Base-by-base conservation (phyloP, 2,888 invertebrate genomes). In the Trichopria drosophilae region DNA sequence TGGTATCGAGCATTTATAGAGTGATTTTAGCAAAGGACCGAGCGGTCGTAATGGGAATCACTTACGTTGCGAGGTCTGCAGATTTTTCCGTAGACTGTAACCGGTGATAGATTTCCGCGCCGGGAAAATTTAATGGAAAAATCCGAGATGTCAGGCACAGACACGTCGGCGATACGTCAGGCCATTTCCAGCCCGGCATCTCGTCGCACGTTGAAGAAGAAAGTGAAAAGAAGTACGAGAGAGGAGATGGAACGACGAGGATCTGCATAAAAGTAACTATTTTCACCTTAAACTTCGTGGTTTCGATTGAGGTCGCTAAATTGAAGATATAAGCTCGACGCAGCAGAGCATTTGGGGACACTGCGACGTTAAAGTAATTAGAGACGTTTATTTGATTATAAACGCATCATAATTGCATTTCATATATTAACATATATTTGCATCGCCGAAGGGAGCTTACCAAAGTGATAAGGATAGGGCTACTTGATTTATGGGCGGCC, bases 41-140 rank as follows among this genome's bases (percentile, higher is more conserved):
- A 57, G 63, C 64, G 63, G 63, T 63, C 60, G 67, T 64, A 67
- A 69, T 68, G 65, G 66, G 62, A 66, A 69, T 69, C 69, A 64
- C 65, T 65, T 63, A 64, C 61, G 58, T 20, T 43, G 41, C 49
- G 43, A 42, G 32, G 31, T 39, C 48, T 42, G 55, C 48, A 60
- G 59, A 59, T 63, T 65, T 66, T 63, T 62, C 58, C 61, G 60
- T 52, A 62, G 60, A 66, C 64, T 67, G 67, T 66, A 65, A 61
- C 66, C 65, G 65, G 69, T 73, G 74, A 73, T 73, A 73, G 72
- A 73, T 73, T 73, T 62, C 64, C 66, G 63, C 68, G 69, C 69
- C 68, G 68, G 59, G 68, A 64, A 71, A 70, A 71, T 71, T 72
- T 72, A 74, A 74, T 74, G 72, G 73, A 74, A 74, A 73, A 74